A percentile compares a stretch with the other conserved stretches of the same genome.
phyloP scores from a whole-genome alignment of 2,113 vertebrate species.

The Pseudorhombus dupliciocellatus region DNA sequence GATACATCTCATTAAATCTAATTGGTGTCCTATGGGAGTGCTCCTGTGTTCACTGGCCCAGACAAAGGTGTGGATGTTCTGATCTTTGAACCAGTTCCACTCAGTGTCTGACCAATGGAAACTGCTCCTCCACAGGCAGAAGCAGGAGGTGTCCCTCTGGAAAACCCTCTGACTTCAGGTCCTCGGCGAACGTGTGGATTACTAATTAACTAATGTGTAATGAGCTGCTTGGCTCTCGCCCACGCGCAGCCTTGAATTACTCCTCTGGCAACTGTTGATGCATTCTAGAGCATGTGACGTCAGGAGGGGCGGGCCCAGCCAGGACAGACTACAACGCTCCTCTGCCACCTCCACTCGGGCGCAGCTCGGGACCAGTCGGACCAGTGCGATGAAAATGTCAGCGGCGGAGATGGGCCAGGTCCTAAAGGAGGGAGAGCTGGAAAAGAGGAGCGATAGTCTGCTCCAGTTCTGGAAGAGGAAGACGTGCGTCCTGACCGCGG shows the following conservation, averaged over 20 bases:
- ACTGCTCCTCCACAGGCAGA: too few relatives aligned
- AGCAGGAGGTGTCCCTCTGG: too few relatives aligned
- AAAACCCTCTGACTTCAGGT: too few relatives aligned
- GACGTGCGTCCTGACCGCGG: conserved; percentile 91
- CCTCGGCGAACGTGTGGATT: too few relatives aligned
- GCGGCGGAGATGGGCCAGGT: conserved; percentile 79
- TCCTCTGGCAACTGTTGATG: conserved; percentile 72
- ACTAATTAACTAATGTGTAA: conserved; percentile 76
- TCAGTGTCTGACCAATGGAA: too few relatives aligned
- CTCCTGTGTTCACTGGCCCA: too few relatives aligned
- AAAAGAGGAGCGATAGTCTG: conserved; percentile 94
- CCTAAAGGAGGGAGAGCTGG: conserved; percentile 93
- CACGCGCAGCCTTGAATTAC: conserved; percentile 67
- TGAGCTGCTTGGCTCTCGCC: too few relatives aligned
- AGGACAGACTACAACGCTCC: conserved; percentile 46
- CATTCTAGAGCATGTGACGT: conserved; percentile 74
- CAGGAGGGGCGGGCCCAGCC: conserved; percentile 65
- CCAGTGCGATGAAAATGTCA: conserved; percentile 83
- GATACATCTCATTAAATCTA: too few relatives aligned
- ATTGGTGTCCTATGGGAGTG: too few relatives aligned
- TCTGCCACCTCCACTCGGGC: conserved; percentile 50
- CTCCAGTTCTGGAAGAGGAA: conserved; percentile 97
- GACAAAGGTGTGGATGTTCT: too few relatives aligned
- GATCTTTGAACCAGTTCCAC: too few relatives aligned
- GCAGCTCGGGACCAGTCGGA: conserved; percentile 59